Conservation (phyloP, 1,140 invertebrate genomes). For the Drosophila erecta region DNA sequence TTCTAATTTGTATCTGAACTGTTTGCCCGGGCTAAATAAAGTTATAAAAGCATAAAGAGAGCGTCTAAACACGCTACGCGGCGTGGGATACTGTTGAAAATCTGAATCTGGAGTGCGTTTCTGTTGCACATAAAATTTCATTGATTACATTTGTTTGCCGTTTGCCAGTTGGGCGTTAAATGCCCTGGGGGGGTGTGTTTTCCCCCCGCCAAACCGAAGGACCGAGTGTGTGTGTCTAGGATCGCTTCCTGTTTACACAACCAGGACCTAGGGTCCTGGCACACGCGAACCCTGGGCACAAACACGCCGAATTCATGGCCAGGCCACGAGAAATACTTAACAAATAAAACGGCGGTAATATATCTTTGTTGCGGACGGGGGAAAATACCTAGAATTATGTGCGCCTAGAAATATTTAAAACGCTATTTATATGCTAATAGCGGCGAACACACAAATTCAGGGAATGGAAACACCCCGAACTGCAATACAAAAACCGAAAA, state of each 20-base stretch:
- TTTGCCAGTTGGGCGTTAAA: constrained; percentile 64
- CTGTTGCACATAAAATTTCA: constrained; percentile 82
- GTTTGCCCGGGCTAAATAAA: constrained; percentile 73
- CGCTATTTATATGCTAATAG: constrained; percentile 81
- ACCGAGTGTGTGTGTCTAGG: constrained; percentile 46
- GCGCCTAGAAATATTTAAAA: constrained; percentile 74
- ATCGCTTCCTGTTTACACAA: constrained; percentile 79
- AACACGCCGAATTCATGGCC: constrained; percentile 64
- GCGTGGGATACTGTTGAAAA: constrained; percentile 24
- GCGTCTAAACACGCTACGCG: constrained; percentile 59
- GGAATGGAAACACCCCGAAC: constrained; percentile 38
- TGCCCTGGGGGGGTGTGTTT: constrained; percentile 26
- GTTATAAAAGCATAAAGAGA: constrained; percentile 74
- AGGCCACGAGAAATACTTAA: constrained; percentile 49
- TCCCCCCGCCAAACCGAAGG: not conserved
- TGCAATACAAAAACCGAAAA: constrained; percentile 22
- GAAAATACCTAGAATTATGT: constrained; percentile 68
- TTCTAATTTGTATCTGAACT: constrained; percentile 74
- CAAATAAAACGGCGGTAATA: constrained; percentile 60
- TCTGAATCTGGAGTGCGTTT: constrained; percentile 62
- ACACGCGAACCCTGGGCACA: constrained; percentile 23
- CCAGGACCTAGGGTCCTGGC: constrained; percentile 55
- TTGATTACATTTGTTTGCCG: constrained; percentile 82
- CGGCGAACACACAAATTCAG: constrained; percentile 36
- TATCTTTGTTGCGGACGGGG: constrained; percentile 51